Base-by-base conservation (phyloP, 2,797 vertebrate genomes). In the Zenarchopterus dispar region DNA sequence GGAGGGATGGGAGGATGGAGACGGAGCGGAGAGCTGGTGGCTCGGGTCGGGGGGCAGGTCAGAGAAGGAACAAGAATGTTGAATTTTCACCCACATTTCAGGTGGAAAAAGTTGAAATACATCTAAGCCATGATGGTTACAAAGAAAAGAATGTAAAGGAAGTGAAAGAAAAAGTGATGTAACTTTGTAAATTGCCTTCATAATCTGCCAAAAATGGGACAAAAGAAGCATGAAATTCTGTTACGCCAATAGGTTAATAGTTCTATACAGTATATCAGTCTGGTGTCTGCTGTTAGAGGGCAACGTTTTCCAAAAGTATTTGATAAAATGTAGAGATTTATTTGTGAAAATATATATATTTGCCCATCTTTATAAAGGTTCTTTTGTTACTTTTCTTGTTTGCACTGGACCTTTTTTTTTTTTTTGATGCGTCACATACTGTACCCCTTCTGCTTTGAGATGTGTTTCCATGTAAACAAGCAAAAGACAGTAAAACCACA, bases 341-440 rank as follows among this genome's bases (percentile, higher is more conserved):
- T 36, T 7, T 31, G 8, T 31, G 28, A 7, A 7, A 11, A 36
- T 53, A 39, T 39, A 43, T 60, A 56, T 78, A 46, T 66, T 56
- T 53, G 44, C 44, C 36, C 69, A 44, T 58, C 22, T 61, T 50
- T 50, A 43, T 49, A 23, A 70, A 51, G 42, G 48, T 67, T 59
- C 5, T 53, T 48, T 67, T 39, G 4, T 39, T 15, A 15, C 36
- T 39, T 39, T 39, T 39, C 13, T 15, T 43, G 68, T 50, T 84
- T 90, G 86, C 89, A 89, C 89, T 89, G 85, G 82, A 88, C 69
- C 65, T 73, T 17, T 82, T 56, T 75, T 64, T 77, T 73, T 17
- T 82, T 56, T 75, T 64, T 77, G 64, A 66, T 71, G 77, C 47
- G 49, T 72, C 23, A 31, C 73, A 49, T 77, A 84, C 82, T 89